Evolutionary conservation across 23 tunicate species (phyloP), one percentile per base, ranked within the genome.

Genomic region (Ascidia mentula): DNA sequence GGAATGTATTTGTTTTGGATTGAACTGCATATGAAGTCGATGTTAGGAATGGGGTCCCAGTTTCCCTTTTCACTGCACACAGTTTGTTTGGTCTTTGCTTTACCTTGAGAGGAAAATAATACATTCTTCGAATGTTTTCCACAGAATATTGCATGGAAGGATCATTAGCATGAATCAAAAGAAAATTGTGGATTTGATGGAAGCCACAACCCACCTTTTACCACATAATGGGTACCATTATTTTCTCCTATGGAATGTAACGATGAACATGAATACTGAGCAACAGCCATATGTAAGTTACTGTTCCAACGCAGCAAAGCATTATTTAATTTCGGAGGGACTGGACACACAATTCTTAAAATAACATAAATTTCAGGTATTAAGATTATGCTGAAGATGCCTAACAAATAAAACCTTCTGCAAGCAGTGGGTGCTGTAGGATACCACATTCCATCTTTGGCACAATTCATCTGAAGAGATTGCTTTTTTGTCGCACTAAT

Each of bases 201-300:
- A 53, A 53, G 1, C 65, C 69, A 88, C 92, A n/a, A n/a, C 40
- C 65, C 69, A 88, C 92, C 87, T 33, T 80, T 37, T 36, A 82
- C 42, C 39, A 82, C 74, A 86, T 86, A 88, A 37, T 82, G 79
- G 20, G 86, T 82, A 9, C 34, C 45, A 33, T 88, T 88, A n/a
- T 42, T 82, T 18, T 0, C 0, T 13, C 83, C 87, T 4, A 88
- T 77, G 87, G 87, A 88, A 18, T 46, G 34, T 46, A 46, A 39
- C 36, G 87, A 35, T 20, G 46, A 24, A 36, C 92, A 88, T 17
- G 70, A 40, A 71, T 88, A 88, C 15, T 46, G n/a, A 18, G 60
- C 32, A 18, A 31, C 59, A 34, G 78, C 7, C 35, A 46, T 60
- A 60, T 38, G 82, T 9, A 18, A 40, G 6, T 65, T 28, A 26